A percentile compares a stretch with the other conserved stretches of the same genome.
Conservation (phyloP, 1,140 invertebrate genomes). For the Apis cerana region DNA sequence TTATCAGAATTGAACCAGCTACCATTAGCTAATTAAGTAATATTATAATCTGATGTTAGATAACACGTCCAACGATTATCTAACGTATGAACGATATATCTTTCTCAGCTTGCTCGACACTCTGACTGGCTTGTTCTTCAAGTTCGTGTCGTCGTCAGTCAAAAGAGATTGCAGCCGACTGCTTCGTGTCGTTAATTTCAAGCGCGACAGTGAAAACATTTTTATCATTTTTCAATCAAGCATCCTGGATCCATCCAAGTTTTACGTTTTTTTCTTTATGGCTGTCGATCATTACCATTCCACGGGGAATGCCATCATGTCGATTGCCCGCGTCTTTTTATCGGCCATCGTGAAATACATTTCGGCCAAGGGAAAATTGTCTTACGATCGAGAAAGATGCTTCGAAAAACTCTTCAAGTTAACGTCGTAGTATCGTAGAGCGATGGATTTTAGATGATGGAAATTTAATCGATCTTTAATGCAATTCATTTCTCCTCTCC, state of each 20-base stretch:
- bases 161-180: not conserved
- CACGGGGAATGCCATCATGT: not conserved
- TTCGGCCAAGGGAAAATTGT: not conserved
- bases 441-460: too few relatives aligned
- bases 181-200: slow-evolving; percentile 20
- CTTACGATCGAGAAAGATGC: not conserved
- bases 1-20: too few relatives aligned
- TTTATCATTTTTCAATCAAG: not conserved
- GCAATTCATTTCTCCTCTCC: not conserved
- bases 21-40: too few relatives aligned
- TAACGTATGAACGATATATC: slow-evolving; percentile 1
- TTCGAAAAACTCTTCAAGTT: not conserved
- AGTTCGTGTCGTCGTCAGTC: slow-evolving; percentile 22
- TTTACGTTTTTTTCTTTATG: slow-evolving; percentile 34
- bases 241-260: not conserved
- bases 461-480: not conserved
- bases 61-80: too few relatives aligned
- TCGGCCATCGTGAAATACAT: not conserved
- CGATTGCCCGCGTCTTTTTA: slow-evolving; percentile 15
- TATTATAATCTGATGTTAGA: too few relatives aligned
- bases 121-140: not conserved
- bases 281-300: slow-evolving; percentile 26
- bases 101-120: not conserved
- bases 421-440: not conserved
- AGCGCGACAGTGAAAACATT: not conserved